A percentile compares a stretch with the other conserved stretches of the same genome.
Evolutionary conservation across 2,113 vertebrate genomes (phyloP).

Genomic region (Campylorhamphus procurvoides): DNA sequence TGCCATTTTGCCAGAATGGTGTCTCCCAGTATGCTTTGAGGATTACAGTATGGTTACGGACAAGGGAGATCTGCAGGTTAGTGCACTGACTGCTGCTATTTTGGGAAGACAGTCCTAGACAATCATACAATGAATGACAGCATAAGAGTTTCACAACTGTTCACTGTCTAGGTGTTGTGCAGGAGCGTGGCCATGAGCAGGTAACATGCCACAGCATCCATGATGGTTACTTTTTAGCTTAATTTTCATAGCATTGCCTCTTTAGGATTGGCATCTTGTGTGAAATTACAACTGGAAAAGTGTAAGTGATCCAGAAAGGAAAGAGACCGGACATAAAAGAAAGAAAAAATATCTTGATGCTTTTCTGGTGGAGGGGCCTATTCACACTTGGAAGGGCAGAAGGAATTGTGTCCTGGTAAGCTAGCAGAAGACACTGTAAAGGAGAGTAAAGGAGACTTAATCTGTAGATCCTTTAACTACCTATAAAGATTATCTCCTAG

Average conservation of each 20-base stretch:
- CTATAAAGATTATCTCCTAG: constrained; percentile 50
- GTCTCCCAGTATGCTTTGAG: background rate
- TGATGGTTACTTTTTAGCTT: background rate
- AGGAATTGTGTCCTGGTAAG: background rate
- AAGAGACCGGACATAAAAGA: background rate
- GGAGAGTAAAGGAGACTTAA: background rate
- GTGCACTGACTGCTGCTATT: background rate
- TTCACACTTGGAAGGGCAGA: background rate
- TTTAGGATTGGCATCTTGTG: background rate
- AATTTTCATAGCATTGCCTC: background rate
- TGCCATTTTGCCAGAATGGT: background rate
- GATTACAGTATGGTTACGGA: background rate
- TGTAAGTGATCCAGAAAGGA: background rate
- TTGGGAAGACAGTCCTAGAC: background rate
- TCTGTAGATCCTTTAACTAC: background rate
- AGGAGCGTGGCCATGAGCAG: background rate
- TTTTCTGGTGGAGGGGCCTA: background rate
- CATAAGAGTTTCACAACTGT: rapidly evolving
- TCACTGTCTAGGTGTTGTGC: background rate
- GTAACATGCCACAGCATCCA: background rate
- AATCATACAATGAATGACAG: background rate
- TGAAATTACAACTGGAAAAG: background rate
- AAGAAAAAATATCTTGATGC: background rate
- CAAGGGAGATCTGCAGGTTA: background rate
- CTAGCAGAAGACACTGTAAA: background rate